Percentiles rank a stretch among this genome's conserved stretches.
phyloP scores from a whole-genome alignment of 1,140 invertebrate genomes.

The Meloidogyne floridensis region DNA sequence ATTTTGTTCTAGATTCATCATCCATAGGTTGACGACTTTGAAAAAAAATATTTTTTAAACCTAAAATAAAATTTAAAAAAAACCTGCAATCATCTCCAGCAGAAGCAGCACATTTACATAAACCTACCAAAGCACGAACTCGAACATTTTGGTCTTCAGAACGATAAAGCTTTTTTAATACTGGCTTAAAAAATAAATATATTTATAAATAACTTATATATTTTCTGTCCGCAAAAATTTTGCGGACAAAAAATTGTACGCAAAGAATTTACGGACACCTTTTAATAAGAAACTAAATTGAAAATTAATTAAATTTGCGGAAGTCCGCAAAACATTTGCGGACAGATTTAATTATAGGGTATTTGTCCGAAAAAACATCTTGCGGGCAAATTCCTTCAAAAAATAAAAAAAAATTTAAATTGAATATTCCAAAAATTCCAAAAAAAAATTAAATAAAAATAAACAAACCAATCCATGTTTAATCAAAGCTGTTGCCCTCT shows the following conservation, averaged over 20 bases:
- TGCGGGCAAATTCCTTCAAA: no score
- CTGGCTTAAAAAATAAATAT: slow-evolving; percentile 69
- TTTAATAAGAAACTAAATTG: no score
- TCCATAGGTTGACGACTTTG: slow-evolving; percentile 81
- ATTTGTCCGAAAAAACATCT: no score
- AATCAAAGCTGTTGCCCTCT: slow-evolving; percentile 88
- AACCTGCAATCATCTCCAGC: slow-evolving; percentile 85
- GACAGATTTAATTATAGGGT: no score
- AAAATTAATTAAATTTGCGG: no score
- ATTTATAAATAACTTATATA: no score
- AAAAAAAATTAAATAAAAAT: background rate
- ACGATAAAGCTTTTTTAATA: slow-evolving; percentile 88
- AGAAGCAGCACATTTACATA: slow-evolving; percentile 93
- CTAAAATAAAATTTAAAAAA: background rate
- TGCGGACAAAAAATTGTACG: no score
- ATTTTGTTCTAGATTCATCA: slow-evolving; percentile 85
- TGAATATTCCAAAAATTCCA: no score
- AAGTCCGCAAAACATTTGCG: no score
- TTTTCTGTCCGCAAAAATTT: no score
- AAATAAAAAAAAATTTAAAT: background rate
- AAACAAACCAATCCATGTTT: slow-evolving; percentile 76
- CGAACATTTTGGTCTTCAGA: slow-evolving; percentile 86
- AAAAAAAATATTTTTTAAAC: background rate
- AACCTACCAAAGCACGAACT: slow-evolving; percentile 73
- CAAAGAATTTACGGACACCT: no score